phyloP scores from a whole-genome alignment of 1,140 invertebrate species.

The Hyposmocoma kahamanoa region DNA sequence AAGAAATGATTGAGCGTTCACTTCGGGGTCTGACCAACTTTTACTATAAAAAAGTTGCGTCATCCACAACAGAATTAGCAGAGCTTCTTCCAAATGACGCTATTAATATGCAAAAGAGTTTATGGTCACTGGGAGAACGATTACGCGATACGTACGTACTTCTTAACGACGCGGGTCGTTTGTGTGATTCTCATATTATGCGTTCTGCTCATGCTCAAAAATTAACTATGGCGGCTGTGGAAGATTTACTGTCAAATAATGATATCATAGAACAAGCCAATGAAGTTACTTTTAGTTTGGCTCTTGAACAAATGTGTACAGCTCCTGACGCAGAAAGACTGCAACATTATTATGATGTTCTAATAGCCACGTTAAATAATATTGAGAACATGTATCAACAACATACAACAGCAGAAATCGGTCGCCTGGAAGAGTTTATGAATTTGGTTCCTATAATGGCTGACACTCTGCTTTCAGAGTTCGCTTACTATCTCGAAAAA shows the following conservation, averaged over 20 bases:
- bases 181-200: conserved; percentile 46
- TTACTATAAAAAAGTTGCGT: too few species aligned
- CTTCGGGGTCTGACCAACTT: too few species aligned
- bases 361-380: conserved; percentile 25
- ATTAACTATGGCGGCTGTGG: conserved; percentile 42
- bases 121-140: conserved; percentile 31
- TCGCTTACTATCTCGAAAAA: conserved; percentile 40
- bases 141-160: conserved; percentile 38
- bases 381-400: conserved; percentile 31
- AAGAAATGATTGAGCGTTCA: too few species aligned
- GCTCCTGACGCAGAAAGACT: conserved; percentile 42
- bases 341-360: conserved; percentile 27
- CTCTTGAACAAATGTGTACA: conserved; percentile 38
- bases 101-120: conserved; percentile 35
- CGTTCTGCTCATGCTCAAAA: conserved; percentile 42
- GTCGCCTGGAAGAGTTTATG: conserved; percentile 41
- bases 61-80: too few species aligned
- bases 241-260: conserved; percentile 41
- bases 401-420: conserved; percentile 36
- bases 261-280: conserved; percentile 43
- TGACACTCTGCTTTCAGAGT: conserved; percentile 40
- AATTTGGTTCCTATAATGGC: conserved; percentile 28
- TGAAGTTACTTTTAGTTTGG: conserved; percentile 42
- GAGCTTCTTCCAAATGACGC: conserved; percentile 20
- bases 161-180: conserved; percentile 38